phyloP scores from a whole-genome alignment of 2,888 invertebrate genomes.

The Ligdia adustata region DNA sequence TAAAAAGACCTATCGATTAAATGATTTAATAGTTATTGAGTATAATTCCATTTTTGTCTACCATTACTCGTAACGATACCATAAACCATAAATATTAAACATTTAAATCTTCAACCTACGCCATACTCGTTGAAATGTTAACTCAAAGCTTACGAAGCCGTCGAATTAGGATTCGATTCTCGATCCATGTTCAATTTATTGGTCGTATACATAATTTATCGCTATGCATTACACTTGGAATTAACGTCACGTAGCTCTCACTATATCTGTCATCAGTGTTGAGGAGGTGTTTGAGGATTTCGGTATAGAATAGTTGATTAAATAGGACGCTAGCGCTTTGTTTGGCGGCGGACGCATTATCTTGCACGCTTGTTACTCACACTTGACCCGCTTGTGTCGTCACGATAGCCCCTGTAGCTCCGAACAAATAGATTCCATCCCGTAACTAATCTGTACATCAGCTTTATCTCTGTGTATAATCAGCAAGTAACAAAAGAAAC shows the following conservation, averaged over 20 bases:
- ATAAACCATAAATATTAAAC: too few relatives aligned
- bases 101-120: too few relatives aligned
- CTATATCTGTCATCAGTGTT: constrained; percentile 53
- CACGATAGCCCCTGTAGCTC: constrained; percentile 43
- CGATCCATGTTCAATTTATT: constrained; percentile 59
- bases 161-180: constrained; percentile 53
- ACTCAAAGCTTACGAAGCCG: constrained; percentile 26
- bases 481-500: constrained; percentile 13
- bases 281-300: constrained; percentile 54
- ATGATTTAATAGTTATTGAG: too few relatives aligned
- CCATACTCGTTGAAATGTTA: constrained; percentile 10
- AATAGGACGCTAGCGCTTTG: constrained; percentile 60
- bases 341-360: constrained; percentile 57
- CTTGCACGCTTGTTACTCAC: constrained; percentile 59
- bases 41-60: too few relatives aligned
- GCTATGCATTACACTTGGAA: constrained; percentile 49
- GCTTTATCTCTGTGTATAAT: constrained; percentile 6
- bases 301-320: constrained; percentile 62
- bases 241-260: constrained; percentile 56
- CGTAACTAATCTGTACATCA: constrained; percentile 21
- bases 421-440: constrained; percentile 40
- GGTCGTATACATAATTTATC: constrained; percentile 61
- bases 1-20: too few relatives aligned
- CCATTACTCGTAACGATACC: too few relatives aligned
- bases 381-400: constrained; percentile 57